Evolutionary conservation across 2,797 vertebrate species (phyloP).

Genomic region (Caiman crocodilus): DNA sequence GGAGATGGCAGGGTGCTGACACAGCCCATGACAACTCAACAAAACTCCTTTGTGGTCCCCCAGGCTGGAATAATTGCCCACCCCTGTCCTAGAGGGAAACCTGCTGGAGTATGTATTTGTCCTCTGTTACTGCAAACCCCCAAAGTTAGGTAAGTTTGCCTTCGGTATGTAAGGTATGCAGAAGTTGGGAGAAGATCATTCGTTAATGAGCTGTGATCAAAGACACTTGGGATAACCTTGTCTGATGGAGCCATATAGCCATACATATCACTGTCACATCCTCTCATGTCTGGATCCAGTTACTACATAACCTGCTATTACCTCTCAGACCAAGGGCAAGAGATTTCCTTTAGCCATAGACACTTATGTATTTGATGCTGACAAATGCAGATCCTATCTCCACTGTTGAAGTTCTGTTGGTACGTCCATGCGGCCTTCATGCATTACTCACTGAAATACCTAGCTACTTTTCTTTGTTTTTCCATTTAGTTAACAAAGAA

Average conservation of each 20-base stretch:
- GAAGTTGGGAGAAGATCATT: too few relatives aligned
- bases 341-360: neutral
- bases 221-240: neutral
- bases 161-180: neutral
- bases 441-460: neutral
- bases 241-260: neutral
- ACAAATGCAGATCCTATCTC: too few relatives aligned
- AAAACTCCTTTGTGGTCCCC: too few relatives aligned
- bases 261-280: neutral
- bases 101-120: too few relatives aligned
- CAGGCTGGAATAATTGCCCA: too few relatives aligned
- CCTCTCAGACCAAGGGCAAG: neutral
- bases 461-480: neutral
- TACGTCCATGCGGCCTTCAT: neutral
- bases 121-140: neutral
- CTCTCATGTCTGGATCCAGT: neutral
- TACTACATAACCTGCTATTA: neutral
- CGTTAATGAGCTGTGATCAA: fast-evolving
- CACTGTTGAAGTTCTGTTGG: too few relatives aligned
- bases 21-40: too few relatives aligned
- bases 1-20: too few relatives aligned
- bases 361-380: neutral
- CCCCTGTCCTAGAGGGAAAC: too few relatives aligned
- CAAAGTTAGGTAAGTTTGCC: neutral
- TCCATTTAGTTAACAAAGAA: neutral